A percentile compares a stretch with the other conserved stretches of the same genome.
These are phyloP conservation scores for Drosophila austrosaltans DNA, from an alignment of 2,888 invertebrate genomes.

Conservation along the genomic window DNA sequence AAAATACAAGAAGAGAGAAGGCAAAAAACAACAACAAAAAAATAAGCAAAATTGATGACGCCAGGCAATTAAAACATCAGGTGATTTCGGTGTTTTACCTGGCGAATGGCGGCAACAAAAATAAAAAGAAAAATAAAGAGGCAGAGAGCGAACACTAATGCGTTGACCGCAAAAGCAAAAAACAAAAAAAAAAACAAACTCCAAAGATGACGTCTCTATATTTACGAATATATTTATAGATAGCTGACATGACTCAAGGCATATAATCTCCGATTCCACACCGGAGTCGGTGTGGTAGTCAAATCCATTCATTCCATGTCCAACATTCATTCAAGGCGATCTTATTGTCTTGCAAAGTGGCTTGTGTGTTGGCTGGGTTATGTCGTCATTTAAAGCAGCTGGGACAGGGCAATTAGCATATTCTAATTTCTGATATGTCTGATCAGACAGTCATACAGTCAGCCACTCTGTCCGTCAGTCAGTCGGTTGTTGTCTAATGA, in stretches of 20 bases:
- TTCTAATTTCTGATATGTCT: conserved; percentile 57
- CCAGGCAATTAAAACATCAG: conserved; percentile 76
- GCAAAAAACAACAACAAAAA: background rate
- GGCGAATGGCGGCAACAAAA: conserved; percentile 35
- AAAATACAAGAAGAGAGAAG: too few species aligned
- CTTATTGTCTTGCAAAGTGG: background rate
- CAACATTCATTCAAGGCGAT: conserved; percentile 38
- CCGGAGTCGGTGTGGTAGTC: background rate
- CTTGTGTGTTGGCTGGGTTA: background rate
- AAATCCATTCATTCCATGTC: too few species aligned
- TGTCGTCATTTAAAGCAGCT: background rate
- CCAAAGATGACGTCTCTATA: conserved; percentile 64
- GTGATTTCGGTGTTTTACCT: conserved; percentile 69
- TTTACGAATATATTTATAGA: conserved; percentile 2
- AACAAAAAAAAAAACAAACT: conserved; percentile 31
- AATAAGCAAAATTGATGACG: conserved; percentile 67
- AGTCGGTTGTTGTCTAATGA: conserved; percentile 36
- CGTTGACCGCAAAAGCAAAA: conserved; percentile 43
- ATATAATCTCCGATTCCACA: conserved; percentile 25
- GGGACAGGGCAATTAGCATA: conserved; percentile 65
- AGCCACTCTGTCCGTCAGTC: conserved; percentile 3
- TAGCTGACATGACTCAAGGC: conserved; percentile 50
- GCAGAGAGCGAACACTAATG: conserved; percentile 30
- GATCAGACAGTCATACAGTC: conserved; percentile 5
- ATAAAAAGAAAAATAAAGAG: conserved; percentile 3